These are phyloP conservation scores for Pollenia angustigena DNA, from an alignment of 2,888 invertebrate species.

Conservation along the genomic window DNA sequence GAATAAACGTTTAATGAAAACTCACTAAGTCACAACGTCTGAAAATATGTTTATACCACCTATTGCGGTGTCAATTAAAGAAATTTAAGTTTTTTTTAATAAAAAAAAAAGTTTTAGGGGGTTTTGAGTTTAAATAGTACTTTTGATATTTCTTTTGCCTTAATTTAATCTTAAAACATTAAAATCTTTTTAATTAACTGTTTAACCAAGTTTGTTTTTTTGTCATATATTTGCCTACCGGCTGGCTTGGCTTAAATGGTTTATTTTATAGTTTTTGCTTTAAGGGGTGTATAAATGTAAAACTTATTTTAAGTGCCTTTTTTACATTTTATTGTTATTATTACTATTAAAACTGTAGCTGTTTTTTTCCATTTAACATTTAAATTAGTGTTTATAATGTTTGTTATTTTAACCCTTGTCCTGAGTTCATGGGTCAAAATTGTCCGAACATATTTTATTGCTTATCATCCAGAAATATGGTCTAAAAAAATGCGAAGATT, in stretches of 20 bases:
- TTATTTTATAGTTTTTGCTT: background rate
- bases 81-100: background rate
- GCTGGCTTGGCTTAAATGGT: background rate
- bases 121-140: background rate
- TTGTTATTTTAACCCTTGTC: background rate
- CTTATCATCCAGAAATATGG: too few species aligned
- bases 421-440: too few species aligned
- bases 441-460: too few species aligned
- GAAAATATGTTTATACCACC: background rate
- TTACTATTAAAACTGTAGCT: slow-evolving; percentile 7
- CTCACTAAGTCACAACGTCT: background rate
- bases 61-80: slow-evolving; percentile 5
- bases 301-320: slow-evolving; percentile 26
- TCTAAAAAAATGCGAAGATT: too few species aligned
- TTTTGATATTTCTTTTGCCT: background rate
- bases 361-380: background rate
- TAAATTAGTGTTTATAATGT: background rate
- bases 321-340: slow-evolving; percentile 1
- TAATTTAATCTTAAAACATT: slow-evolving; percentile 8
- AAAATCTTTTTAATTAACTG: slow-evolving; percentile 39
- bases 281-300: background rate
- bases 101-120: background rate
- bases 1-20: slow-evolving; percentile 1
- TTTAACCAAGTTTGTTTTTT: slow-evolving; percentile 3
- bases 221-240: background rate